Evolutionary conservation across 2,888 invertebrate genomes (phyloP).

Genomic region (Drosophila flavopinicola): DNA sequence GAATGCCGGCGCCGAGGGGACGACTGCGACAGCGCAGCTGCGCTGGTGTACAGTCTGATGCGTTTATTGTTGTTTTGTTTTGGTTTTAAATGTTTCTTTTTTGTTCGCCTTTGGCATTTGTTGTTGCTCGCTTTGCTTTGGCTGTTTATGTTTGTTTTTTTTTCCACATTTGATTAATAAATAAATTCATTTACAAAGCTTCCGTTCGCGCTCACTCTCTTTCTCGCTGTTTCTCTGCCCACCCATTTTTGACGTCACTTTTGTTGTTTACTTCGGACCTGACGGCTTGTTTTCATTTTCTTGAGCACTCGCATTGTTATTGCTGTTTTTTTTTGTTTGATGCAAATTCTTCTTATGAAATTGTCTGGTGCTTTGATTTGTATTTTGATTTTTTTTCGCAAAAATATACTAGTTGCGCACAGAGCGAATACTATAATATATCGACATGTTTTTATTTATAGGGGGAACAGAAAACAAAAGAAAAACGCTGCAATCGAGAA

Average conservation of each 20-base stretch:
- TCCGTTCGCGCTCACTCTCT: conserved; percentile 36
- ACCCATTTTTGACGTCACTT: conserved; percentile 75
- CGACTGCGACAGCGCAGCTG: conserved; percentile 35
- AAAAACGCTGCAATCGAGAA: conserved; percentile 10
- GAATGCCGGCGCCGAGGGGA: conserved; percentile 34
- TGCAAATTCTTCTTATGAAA: conserved; percentile 78
- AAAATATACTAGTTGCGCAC: conserved; percentile 56
- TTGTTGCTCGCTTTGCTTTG: conserved; percentile 43
- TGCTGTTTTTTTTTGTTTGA: conserved; percentile 34
- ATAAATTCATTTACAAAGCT: conserved; percentile 66
- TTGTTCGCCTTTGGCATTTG: conserved; percentile 33
- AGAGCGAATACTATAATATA: conserved; percentile 24
- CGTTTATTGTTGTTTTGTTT: conserved; percentile 61
- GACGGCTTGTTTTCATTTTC: conserved; percentile 69
- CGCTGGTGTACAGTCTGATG: conserved; percentile 65
- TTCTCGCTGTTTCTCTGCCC: conserved; percentile 10
- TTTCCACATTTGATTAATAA: conserved; percentile 69
- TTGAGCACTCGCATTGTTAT: conserved; percentile 46
- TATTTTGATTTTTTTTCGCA: conserved; percentile 59
- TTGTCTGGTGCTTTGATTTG: conserved; percentile 70
- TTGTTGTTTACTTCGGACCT: conserved; percentile 74
- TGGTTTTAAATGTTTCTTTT: conserved; percentile 23
- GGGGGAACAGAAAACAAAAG: conserved; percentile 3
- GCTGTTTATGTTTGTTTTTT: conserved; percentile 56
- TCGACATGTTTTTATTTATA: conserved; percentile 21